These are phyloP conservation scores for Orthosia gracilis DNA, from an alignment of 2,888 invertebrate species.

Conservation along the genomic window DNA sequence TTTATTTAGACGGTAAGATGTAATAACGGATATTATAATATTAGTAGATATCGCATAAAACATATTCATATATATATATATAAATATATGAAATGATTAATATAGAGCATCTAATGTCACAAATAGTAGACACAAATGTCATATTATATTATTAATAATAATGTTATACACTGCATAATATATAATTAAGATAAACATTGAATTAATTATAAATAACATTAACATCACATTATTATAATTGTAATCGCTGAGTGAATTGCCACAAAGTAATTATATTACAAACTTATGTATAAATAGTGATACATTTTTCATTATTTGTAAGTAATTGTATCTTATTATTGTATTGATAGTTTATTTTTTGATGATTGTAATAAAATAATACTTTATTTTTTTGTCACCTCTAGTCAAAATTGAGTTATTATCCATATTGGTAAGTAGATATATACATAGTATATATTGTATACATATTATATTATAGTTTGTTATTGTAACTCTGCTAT, in stretches of 20 bases:
- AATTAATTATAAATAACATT: slow-evolving; percentile 29
- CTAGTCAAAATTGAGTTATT: slow-evolving; percentile 57
- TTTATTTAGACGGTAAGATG: slow-evolving; percentile 49
- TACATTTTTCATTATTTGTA: slow-evolving; percentile 13
- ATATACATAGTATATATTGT: slow-evolving; percentile 38
- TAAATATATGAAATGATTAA: neutral
- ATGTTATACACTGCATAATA: slow-evolving; percentile 44
- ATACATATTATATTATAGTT: slow-evolving; percentile 24
- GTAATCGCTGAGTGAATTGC: slow-evolving; percentile 35
- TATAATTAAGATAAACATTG: slow-evolving; percentile 36
- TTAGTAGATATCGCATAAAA: slow-evolving; percentile 15
- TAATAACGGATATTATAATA: slow-evolving; percentile 11
- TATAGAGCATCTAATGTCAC: slow-evolving; percentile 52
- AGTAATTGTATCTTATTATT: slow-evolving; percentile 4
- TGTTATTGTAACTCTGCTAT: slow-evolving; percentile 37
- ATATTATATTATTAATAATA: slow-evolving; percentile 39
- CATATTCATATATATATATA: neutral
- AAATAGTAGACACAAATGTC: slow-evolving; percentile 50
- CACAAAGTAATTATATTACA: slow-evolving; percentile 19
- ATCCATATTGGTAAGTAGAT: slow-evolving; percentile 34
- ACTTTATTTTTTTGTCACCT: neutral
- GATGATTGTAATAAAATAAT: slow-evolving; percentile 6
- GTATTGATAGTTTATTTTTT: slow-evolving; percentile 28
- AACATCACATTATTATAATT: slow-evolving; percentile 23
- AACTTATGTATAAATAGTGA: slow-evolving; percentile 20